phyloP scores from a whole-genome alignment of 1,140 invertebrate genomes.

The Drosophila subobscura region DNA sequence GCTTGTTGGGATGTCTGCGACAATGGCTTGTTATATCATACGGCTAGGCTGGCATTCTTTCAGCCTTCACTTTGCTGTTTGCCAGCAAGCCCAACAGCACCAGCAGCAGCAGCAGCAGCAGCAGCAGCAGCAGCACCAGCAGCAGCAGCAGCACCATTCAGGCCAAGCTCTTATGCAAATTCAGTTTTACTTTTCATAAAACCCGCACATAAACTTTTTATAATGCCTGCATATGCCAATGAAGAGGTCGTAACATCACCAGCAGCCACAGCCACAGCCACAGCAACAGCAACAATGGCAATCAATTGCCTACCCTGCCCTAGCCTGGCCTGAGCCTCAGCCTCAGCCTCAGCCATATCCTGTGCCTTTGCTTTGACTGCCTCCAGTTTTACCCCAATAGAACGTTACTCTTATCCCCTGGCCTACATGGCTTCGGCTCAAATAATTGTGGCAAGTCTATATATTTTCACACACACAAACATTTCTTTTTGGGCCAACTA shows the following conservation, averaged over 20 bases:
- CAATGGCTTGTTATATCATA: conserved; percentile 37
- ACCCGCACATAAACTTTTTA: conserved; percentile 54
- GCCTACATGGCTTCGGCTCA: too few species aligned
- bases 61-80: conserved; percentile 20
- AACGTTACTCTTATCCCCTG: conserved; percentile 13
- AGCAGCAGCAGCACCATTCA: neutral
- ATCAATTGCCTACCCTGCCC: too few species aligned
- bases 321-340: too few species aligned
- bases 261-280: too few species aligned
- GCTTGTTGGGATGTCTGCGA: conserved; percentile 9
- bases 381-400: conserved; percentile 14
- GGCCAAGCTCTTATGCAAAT: conserved; percentile 62
- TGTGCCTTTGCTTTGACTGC: neutral
- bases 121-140: neutral
- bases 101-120: neutral
- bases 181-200: conserved; percentile 62
- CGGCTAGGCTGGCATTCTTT: neutral
- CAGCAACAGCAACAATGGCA: conserved; percentile 4
- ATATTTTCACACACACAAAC: neutral
- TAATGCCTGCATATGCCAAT: conserved; percentile 60
- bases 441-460: conserved; percentile 55
- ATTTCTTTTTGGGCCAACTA: conserved; percentile 51
- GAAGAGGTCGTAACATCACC: conserved; percentile 29
- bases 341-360: neutral
- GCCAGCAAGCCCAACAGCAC: neutral